These are phyloP conservation scores for Tachysurus fulvidraco DNA, from an alignment of 2,113 vertebrate genomes.

Conservation along the genomic window DNA sequence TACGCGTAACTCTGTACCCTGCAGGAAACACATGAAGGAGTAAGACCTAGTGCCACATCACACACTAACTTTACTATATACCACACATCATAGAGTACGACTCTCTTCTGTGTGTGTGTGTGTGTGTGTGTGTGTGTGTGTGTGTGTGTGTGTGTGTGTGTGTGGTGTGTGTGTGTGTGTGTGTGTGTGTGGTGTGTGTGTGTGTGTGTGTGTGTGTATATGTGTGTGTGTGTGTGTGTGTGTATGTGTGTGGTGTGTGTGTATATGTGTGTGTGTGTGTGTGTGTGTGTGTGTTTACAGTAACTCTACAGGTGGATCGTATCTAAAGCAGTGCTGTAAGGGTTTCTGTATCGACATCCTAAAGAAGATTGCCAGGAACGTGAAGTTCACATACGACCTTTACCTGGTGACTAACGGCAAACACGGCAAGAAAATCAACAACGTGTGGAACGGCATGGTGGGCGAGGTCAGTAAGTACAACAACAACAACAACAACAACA, in stretches of 20 bases:
- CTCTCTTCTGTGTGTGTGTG: background rate
- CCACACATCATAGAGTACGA: background rate
- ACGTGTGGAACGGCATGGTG: conserved; percentile 98
- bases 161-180: no score
- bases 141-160: conserved; percentile 46
- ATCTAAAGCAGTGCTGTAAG: conserved; percentile 96
- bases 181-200: no score
- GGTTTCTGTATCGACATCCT: conserved; percentile 98
- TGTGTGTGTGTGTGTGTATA: no score
- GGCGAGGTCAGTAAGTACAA: conserved; percentile 83
- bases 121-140: background rate
- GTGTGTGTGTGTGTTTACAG: conserved; percentile 70
- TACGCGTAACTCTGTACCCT: conserved; percentile 93
- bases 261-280: conserved; percentile 6
- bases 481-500: background rate
- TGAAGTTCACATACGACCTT: conserved; percentile 97
- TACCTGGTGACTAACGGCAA: conserved; percentile 98
- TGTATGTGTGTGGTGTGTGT: no score
- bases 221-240: background rate
- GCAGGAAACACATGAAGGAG: conserved; percentile 91
- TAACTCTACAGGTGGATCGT: conserved; percentile 89
- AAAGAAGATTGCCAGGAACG: conserved; percentile 93
- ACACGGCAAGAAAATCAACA: conserved; percentile 98
- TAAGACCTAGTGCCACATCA: conserved; percentile 67
- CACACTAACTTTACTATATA: background rate